Base-by-base conservation (phyloP, 2,797 vertebrate genomes). In the Adrianichthys oophorus region DNA sequence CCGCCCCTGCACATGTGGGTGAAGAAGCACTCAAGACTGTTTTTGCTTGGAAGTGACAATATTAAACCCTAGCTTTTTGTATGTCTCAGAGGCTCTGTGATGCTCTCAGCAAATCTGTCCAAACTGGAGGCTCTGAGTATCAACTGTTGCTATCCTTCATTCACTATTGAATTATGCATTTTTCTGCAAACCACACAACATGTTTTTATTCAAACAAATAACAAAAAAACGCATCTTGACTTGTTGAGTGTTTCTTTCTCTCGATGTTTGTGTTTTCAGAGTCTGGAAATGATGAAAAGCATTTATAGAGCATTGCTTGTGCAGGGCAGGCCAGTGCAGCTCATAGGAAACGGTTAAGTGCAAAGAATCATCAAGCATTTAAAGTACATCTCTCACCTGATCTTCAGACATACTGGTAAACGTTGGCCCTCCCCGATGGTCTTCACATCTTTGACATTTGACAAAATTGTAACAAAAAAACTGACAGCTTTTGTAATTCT, bases 311-410 rank as follows among this genome's bases (percentile, higher is more conserved):
- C 19, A 16, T 52, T 19, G 17, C 21, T 12, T 46, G 56, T 50
- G 53, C 47, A 52, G 57, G 62, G 52, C 49, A 21, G 63, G 69
- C 56, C 63, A 49, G 66, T 68, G 54, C 53, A 59, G 48, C 67
- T 74, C 62, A 44, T 58, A 50, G 40, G 69, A 57, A 72, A 73
- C 18, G 45, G 74, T 76, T 85, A 90, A 88, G 89, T 89, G 89
- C 88, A 87, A 87, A 88, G 56, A 84, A 85, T 85, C 44, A 72
- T 82, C 56, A 65, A 82, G 70, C 79, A 67, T 87, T 82, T 87
- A 78, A 78, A 79, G 76, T 82, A 74, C 74, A 64, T 78, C 78
- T 76, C 72, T 52, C 49, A n/a, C 65, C 69, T 76, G 75, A 78
- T 75, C 70, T 40, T 6, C 60, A 86, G 78, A 83, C 64, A 63